Percentiles rank a stretch among this genome's conserved stretches.
These are phyloP conservation scores for Antigone vipio DNA, from an alignment of 2,113 vertebrate genomes.

Conservation along the genomic window DNA sequence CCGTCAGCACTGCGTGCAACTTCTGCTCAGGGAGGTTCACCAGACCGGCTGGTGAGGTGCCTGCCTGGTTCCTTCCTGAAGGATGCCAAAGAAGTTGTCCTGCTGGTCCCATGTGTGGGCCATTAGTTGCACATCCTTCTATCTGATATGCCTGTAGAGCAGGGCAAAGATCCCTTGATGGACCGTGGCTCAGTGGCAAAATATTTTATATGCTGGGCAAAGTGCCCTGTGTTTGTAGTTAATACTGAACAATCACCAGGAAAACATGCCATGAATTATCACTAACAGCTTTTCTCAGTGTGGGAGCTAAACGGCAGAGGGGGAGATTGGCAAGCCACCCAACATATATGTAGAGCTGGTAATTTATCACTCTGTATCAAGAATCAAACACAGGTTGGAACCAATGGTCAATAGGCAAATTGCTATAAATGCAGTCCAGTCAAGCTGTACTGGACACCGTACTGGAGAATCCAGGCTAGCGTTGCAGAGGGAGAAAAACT, in stretches of 20 bases:
- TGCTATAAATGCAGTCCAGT: neutral
- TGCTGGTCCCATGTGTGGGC: neutral
- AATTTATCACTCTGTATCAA: neutral
- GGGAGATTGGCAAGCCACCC: neutral
- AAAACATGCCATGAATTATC: neutral
- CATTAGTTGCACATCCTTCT: neutral
- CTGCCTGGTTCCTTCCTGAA: neutral
- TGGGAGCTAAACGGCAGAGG: neutral
- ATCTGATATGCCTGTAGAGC: neutral
- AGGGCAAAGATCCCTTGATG: neutral
- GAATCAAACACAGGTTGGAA: neutral
- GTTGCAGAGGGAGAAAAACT: neutral
- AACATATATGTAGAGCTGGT: neutral
- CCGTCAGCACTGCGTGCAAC: fast-evolving
- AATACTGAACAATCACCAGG: neutral
- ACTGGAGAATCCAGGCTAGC: neutral
- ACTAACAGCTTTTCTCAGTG: neutral
- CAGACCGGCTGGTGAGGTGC: neutral
- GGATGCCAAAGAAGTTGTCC: neutral
- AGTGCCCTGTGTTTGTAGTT: neutral
- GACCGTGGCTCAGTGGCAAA: neutral
- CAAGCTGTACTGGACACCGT: neutral
- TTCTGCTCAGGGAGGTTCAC: neutral
- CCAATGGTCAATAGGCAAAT: neutral
- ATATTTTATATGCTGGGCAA: neutral